phyloP scores from a whole-genome alignment of 1,140 invertebrate genomes.

The Drosophila rufa region DNA sequence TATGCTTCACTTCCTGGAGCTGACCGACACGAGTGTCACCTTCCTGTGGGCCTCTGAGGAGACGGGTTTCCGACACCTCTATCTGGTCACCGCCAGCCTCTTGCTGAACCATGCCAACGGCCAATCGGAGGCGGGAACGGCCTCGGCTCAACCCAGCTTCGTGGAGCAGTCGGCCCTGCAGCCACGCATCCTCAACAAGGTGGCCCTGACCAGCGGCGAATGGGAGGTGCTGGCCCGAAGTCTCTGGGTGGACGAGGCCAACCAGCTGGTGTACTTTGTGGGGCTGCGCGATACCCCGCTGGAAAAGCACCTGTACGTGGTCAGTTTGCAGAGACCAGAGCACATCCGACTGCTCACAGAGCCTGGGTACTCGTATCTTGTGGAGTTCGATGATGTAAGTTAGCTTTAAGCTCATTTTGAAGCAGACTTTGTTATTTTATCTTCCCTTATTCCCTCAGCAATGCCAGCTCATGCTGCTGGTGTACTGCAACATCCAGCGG shows the following conservation, averaged over 20 bases:
- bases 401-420: background rate
- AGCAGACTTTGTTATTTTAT: background rate
- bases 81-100: slow-evolving; percentile 88
- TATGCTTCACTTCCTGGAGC: slow-evolving; percentile 92
- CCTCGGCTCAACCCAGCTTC: slow-evolving; percentile 56
- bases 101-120: slow-evolving; percentile 61
- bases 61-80: slow-evolving; percentile 96
- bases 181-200: slow-evolving; percentile 79
- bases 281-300: slow-evolving; percentile 92
- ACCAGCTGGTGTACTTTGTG: slow-evolving; percentile 92
- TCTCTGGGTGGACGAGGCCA: slow-evolving; percentile 91
- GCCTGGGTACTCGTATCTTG: slow-evolving; percentile 91
- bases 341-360: slow-evolving; percentile 90
- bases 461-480: slow-evolving; percentile 93
- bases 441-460: slow-evolving; percentile 86
- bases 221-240: slow-evolving; percentile 93
- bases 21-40: slow-evolving; percentile 86
- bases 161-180: slow-evolving; percentile 71
- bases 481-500: slow-evolving; percentile 95
- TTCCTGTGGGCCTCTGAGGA: slow-evolving; percentile 98
- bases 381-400: slow-evolving; percentile 92
- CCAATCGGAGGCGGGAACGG: slow-evolving; percentile 51
- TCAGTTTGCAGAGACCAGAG: slow-evolving; percentile 89
- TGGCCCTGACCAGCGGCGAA: slow-evolving; percentile 91
- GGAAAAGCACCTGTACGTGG: slow-evolving; percentile 93